Evolutionary conservation across 2,797 vertebrate genomes (phyloP).

Genomic region (Anas georgica): DNA sequence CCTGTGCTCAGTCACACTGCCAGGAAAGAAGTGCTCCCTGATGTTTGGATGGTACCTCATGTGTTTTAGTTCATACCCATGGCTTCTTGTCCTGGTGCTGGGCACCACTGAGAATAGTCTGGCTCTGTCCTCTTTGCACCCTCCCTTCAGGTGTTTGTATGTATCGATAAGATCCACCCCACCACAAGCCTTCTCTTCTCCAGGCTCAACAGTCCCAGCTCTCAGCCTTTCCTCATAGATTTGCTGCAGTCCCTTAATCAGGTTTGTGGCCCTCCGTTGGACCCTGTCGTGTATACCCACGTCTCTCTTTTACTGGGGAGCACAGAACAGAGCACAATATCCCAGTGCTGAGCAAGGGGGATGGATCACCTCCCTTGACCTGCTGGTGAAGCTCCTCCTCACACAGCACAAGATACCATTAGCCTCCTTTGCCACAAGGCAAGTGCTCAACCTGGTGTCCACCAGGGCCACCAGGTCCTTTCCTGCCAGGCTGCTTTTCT

Average conservation of each 20-base stretch:
- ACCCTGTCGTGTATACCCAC: background rate
- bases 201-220: background rate
- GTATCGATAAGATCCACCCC: background rate
- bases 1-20: background rate
- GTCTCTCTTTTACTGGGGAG: background rate
- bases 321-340: background rate
- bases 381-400: background rate
- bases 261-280: background rate
- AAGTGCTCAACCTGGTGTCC: background rate
- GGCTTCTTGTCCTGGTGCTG: background rate
- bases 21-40: background rate
- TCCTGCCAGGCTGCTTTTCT: background rate
- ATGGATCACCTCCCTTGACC: background rate
- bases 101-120: background rate
- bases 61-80: background rate
- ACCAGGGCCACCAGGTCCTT: background rate
- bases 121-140: background rate
- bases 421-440: background rate
- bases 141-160: background rate
- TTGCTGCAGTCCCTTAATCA: background rate
- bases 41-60: background rate
- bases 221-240: background rate
- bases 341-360: background rate
- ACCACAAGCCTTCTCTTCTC: background rate
- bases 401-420: background rate